Base-by-base conservation (phyloP, 2,888 invertebrate genomes). In the Ennomos quercinarius region DNA sequence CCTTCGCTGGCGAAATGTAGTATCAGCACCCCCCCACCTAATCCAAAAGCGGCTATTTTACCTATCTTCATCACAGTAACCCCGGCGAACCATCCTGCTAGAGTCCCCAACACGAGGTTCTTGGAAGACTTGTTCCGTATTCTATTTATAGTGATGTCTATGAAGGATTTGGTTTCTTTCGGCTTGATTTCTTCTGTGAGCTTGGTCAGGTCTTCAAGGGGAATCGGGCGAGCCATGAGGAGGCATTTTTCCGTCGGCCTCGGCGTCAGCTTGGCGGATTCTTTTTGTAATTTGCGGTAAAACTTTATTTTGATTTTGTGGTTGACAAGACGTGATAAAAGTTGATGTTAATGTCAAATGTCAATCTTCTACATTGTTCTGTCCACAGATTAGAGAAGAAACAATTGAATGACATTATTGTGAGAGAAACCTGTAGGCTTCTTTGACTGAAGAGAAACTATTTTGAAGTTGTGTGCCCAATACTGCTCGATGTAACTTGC, bases 1-100 rank as follows among this genome's bases (percentile, higher is more conserved):
- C 96, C 95, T 74, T 98, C 96, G 64, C 96, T 95, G 0, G 98
- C 98, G 45, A 98, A 93, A 93, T 98, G 96, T 37, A 98, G 87
- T 10, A 98, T 89, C 55, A 99, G 95, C 17, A 98, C 95, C 27
- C 98, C 96, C 9, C 98, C 97, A 38, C 98, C 98, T 40, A 98
- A 89, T 0, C 98, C 96, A 58, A 97, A 95, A 0, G 98, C 98
- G 0, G 97, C 97, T 12, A 96, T 93, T 88, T 97, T 98, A 0
- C 98, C 98, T 51, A 98, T 94, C 87, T 96, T 97, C 87, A 96
- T 94, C 34, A 96, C 94, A 11, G 96, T 84, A 67, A 95, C 94
- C 10, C 97, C 97, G 9, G 96, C 94, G 17, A 95, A 78, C 97
- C 97, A 91, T 0, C 91, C 91, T 9, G 81, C 69, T 0, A 83